Evolutionary conservation across 1,140 invertebrate genomes (phyloP).

Genomic region (Coptotermes formosanus): DNA sequence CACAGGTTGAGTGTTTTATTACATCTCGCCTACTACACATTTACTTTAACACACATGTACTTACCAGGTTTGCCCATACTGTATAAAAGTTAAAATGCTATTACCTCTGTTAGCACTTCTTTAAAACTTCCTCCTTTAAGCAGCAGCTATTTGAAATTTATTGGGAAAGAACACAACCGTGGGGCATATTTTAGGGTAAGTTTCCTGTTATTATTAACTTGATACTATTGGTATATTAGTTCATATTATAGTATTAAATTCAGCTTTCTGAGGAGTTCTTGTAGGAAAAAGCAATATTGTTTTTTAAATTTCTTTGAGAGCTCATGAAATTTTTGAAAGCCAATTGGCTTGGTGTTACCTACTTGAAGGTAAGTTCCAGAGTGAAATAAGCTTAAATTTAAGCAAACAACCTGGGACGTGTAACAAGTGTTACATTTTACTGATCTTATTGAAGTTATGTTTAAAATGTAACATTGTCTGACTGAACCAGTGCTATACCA

Average conservation of each 20-base stretch:
- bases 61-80: neutral
- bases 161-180: neutral
- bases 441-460: neutral
- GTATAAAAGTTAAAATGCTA: neutral
- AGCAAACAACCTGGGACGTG: neutral
- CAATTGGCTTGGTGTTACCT: neutral
- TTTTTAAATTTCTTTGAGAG: neutral
- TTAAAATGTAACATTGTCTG: neutral
- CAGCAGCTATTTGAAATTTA: neutral
- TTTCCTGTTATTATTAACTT: neutral
- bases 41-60: neutral
- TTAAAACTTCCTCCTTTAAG: constrained; percentile 3
- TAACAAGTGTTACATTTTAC: neutral
- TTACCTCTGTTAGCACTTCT: neutral
- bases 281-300: neutral
- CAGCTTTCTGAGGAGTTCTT: neutral
- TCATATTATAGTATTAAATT: neutral
- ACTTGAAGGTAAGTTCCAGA: neutral
- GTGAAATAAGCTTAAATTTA: constrained; percentile 18
- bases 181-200: constrained; percentile 10
- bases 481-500: too few relatives aligned
- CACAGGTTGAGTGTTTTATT: neutral
- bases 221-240: neutral
- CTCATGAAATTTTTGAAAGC: neutral
- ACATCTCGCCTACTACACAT: neutral